A percentile compares a stretch with the other conserved stretches of the same genome.
phyloP scores from a whole-genome alignment of 2,113 vertebrate species.

The Ctenomys sociabilis region DNA sequence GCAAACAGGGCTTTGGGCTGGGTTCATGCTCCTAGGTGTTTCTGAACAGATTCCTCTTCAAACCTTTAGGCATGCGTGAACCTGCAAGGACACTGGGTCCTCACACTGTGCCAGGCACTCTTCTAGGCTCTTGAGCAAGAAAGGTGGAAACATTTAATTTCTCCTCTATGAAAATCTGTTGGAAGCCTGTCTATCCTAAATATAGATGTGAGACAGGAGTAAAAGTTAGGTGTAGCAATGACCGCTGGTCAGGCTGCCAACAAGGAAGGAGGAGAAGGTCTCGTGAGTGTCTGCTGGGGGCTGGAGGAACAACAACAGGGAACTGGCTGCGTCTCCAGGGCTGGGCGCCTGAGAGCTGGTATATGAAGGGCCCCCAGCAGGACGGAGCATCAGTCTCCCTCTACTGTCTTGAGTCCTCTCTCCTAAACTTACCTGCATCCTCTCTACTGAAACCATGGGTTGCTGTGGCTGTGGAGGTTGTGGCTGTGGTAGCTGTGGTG shows the following conservation, averaged over 20 bases:
- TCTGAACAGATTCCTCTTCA: background rate
- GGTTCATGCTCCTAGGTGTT: background rate
- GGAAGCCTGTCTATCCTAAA: background rate
- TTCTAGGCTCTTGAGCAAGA: background rate
- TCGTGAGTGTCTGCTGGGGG: background rate
- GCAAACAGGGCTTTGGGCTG: background rate
- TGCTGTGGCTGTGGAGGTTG: background rate
- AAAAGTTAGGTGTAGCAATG: background rate
- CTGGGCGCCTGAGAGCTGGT: too few species aligned
- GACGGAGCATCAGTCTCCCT: too few species aligned
- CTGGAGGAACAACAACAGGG: too few species aligned
- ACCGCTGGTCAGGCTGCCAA: background rate
- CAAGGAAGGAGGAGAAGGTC: background rate
- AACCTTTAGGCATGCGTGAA: background rate
- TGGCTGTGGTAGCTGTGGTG: background rate
- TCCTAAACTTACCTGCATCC: background rate
- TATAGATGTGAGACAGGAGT: background rate
- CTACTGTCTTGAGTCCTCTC: background rate
- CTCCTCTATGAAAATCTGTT: background rate
- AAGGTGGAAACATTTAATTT: background rate
- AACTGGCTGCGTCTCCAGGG: too few species aligned
- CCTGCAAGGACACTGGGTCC: background rate
- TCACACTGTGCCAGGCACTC: rapidly evolving
- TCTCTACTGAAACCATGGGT: constrained; percentile 25
- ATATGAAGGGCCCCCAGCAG: too few species aligned